Evolutionary conservation across 64 coral and sea anemone species (phyloP).

Genomic region (Astreopora myriophthalma): DNA sequence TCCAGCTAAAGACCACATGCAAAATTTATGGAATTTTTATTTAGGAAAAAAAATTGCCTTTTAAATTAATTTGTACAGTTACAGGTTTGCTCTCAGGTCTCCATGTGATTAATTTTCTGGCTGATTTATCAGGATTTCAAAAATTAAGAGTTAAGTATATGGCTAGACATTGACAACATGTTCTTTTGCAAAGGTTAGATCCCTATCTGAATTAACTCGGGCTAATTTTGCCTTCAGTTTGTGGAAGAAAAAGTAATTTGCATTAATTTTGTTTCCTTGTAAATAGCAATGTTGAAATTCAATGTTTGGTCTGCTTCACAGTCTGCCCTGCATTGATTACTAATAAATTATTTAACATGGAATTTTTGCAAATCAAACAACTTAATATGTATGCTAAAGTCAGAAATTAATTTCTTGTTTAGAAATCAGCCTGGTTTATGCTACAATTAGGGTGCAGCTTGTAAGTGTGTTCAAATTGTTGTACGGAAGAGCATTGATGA

Average conservation of each 20-base stretch:
- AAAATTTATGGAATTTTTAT: too few species aligned
- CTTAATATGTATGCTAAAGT: neutral
- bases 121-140: too few species aligned
- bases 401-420: neutral
- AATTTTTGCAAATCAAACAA: neutral
- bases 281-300: neutral
- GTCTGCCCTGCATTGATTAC: neutral
- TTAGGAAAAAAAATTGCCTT: too few species aligned
- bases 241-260: neutral
- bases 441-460: neutral
- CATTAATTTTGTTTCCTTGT: neutral
- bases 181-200: too few species aligned
- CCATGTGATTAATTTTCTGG: too few species aligned
- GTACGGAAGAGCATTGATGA: too few species aligned
- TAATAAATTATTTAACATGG: neutral
- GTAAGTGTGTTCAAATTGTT: neutral
- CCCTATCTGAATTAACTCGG: too few species aligned
- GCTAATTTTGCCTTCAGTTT: neutral
- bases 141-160: too few species aligned
- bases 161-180: too few species aligned
- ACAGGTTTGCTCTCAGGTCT: too few species aligned
- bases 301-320: neutral
- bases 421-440: neutral
- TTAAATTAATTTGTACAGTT: too few species aligned
- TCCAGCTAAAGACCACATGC: too few species aligned